Evolutionary conservation across 2,113 vertebrate species (phyloP).

Genomic region (Thunnus maccoyii): DNA sequence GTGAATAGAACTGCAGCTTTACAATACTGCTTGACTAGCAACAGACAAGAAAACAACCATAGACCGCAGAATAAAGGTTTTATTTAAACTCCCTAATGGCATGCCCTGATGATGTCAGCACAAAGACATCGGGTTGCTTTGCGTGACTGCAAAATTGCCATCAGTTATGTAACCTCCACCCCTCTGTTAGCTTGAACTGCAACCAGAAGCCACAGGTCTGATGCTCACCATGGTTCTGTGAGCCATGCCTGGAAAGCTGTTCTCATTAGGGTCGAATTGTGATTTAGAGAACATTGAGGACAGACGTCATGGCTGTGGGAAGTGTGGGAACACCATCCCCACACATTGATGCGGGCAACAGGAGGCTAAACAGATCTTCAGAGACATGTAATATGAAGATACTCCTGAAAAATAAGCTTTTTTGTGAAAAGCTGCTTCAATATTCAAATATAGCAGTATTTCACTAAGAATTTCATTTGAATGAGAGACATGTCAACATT

Average conservation of each 20-base stretch:
- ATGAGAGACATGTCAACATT: background rate
- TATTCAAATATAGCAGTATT: background rate
- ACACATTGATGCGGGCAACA: slow-evolving; percentile 1
- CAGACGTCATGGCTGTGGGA: slow-evolving; percentile 32
- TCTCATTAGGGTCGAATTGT: slow-evolving; percentile 37
- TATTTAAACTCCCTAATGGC: slow-evolving; percentile 47
- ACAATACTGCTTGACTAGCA: slow-evolving; percentile 27
- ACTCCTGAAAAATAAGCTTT: background rate
- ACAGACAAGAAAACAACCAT: slow-evolving; percentile 48
- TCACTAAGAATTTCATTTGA: background rate
- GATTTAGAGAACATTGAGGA: slow-evolving; percentile 50
- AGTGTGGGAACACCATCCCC: slow-evolving; percentile 32
- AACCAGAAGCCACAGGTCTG: slow-evolving; percentile 69
- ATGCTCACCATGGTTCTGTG: slow-evolving; percentile 39
- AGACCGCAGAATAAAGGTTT: slow-evolving; percentile 30
- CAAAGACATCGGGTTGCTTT: slow-evolving; percentile 53
- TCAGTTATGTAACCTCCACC: slow-evolving; percentile 60
- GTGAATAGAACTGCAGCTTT: slow-evolving; percentile 18
- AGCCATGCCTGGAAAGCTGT: slow-evolving; percentile 35
- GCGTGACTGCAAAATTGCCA: slow-evolving; percentile 73
- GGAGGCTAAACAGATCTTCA: slow-evolving; percentile 21
- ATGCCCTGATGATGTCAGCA: slow-evolving; percentile 39
- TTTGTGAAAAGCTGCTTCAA: background rate
- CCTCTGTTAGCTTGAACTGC: slow-evolving; percentile 58
- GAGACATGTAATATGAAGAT: slow-evolving; percentile 27